Conservation (phyloP, 2,113 vertebrate species). For the Origma solitaria region DNA sequence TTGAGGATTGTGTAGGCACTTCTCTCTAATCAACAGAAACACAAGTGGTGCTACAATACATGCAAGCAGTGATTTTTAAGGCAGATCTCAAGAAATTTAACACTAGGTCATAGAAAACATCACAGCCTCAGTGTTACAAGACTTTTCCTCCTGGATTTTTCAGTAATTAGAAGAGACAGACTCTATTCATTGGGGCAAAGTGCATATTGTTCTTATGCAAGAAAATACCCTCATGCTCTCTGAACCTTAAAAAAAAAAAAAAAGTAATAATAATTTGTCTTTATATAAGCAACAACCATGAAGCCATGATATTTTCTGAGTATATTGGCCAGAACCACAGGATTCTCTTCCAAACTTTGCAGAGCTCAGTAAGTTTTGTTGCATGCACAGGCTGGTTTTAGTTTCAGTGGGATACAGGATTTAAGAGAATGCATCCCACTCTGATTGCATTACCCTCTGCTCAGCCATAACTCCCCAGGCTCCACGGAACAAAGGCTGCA, state of each 20-base stretch:
- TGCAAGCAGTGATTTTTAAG: not conserved
- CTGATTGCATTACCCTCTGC: not conserved
- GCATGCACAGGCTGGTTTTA: not conserved
- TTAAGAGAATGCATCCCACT: not conserved
- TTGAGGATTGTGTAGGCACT: conserved; percentile 6
- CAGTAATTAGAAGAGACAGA: not conserved
- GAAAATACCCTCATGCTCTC: not conserved
- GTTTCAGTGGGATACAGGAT: not conserved
- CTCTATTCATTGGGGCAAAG: not conserved
- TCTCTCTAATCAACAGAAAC: conserved; percentile 18
- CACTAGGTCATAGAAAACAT: not conserved
- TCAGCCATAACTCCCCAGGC: not conserved
- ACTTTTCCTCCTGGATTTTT: not conserved
- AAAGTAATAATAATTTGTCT: not conserved
- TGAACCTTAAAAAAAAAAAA: not conserved
- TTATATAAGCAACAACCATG: not conserved
- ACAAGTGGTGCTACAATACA: not conserved
- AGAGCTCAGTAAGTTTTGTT: not conserved
- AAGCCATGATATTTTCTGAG: not conserved
- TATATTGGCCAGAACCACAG: not conserved
- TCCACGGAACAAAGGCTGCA: not conserved
- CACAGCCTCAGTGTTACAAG: not conserved
- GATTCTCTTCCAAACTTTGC: not conserved
- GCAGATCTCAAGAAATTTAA: not conserved
- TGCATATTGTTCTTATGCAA: not conserved